Conservation (phyloP, 1,140 invertebrate genomes). For the Holcopasites calliopsidis region DNA sequence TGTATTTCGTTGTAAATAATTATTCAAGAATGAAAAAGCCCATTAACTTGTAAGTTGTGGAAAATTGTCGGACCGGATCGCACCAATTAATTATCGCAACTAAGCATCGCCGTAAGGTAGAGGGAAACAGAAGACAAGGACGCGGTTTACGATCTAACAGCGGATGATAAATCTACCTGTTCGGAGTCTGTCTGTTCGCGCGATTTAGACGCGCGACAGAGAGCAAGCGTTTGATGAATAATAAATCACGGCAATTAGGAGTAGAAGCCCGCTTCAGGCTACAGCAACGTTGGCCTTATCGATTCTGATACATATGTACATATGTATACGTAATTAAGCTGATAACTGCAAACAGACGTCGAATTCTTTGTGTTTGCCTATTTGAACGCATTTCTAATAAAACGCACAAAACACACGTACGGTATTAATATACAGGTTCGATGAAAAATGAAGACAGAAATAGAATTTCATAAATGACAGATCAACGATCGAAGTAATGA, state of each 20-base stretch:
- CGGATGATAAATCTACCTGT: constrained; percentile 7
- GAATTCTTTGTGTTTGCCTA: not conserved
- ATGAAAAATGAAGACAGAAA: too few species aligned
- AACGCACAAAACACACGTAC: too few species aligned
- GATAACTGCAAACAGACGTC: constrained; percentile 1
- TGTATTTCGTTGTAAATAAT: too few species aligned
- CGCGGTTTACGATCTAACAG: not conserved
- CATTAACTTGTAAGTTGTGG: too few species aligned
- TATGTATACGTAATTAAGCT: constrained; percentile 14
- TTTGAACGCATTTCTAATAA: not conserved
- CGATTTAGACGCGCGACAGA: not conserved
- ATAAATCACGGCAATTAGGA: constrained; percentile 5
- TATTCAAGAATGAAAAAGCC: too few species aligned
- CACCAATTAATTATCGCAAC: too few species aligned
- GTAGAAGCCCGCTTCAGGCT: not conserved
- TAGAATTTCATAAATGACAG: too few species aligned
- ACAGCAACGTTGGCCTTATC: not conserved
- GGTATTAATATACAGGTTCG: too few species aligned
- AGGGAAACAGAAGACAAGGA: not conserved
- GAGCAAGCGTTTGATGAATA: not conserved
- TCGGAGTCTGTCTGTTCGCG: not conserved
- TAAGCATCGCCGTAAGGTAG: too few species aligned
- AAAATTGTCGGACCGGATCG: too few species aligned
- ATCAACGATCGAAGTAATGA: too few species aligned
- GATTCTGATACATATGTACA: too few species aligned